Conservation (phyloP, 2,113 vertebrate species). For the Gopherus flavomarginatus region DNA sequence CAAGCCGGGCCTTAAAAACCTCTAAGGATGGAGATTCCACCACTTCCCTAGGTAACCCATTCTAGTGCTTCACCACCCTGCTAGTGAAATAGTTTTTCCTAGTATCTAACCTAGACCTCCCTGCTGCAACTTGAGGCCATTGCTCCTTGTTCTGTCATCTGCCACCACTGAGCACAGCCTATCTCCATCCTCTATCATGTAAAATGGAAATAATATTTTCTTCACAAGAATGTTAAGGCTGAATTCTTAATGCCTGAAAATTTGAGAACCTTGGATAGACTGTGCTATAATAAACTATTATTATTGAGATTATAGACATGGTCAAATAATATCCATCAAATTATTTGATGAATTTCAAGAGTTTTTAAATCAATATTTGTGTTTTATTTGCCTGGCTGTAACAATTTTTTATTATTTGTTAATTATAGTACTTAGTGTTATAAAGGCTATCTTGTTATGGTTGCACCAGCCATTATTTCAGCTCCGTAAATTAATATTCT, state of each 20-base stretch:
- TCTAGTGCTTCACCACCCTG: too few relatives aligned
- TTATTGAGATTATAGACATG: background rate
- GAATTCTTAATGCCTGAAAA: background rate
- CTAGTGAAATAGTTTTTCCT: too few relatives aligned
- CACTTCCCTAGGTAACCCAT: too few relatives aligned
- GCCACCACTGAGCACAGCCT: too few relatives aligned
- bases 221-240: background rate
- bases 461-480: background rate
- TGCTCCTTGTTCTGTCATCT: too few relatives aligned
- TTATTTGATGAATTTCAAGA: background rate
- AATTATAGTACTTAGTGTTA: background rate
- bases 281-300: background rate
- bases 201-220: background rate
- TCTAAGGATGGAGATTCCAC: too few relatives aligned
- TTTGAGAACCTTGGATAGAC: background rate
- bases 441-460: background rate
- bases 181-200: background rate
- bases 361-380: background rate
- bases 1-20: too few relatives aligned
- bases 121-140: too few relatives aligned
- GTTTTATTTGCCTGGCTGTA: background rate
- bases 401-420: background rate
- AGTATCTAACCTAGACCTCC: too few relatives aligned
- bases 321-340: background rate
- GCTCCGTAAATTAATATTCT: background rate